phyloP scores from a whole-genome alignment of 2,113 vertebrate species.

The Lagopus muta region DNA sequence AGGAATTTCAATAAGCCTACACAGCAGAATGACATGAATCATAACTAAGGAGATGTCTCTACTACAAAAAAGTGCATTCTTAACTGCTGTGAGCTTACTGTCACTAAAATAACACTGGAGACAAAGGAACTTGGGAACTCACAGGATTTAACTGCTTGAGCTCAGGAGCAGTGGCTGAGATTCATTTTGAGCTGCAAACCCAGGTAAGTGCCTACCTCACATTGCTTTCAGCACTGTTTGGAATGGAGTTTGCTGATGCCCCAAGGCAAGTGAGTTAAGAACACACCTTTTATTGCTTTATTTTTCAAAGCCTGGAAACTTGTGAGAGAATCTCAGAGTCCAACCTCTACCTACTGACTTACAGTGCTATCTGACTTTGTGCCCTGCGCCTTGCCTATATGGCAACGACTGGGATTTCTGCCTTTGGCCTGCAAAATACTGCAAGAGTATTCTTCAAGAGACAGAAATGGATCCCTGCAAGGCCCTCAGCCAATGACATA shows the following conservation, averaged over 20 bases:
- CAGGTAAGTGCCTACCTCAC: neutral
- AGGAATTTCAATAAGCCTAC: slow-evolving; percentile 65
- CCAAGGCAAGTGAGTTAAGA: neutral
- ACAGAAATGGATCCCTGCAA: neutral
- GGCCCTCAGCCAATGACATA: slow-evolving; percentile 9
- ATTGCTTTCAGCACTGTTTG: neutral
- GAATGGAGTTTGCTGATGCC: neutral
- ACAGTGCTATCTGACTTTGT: neutral
- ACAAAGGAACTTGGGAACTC: slow-evolving; percentile 43
- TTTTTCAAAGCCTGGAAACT: slow-evolving; percentile 4
- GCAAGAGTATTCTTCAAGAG: neutral
- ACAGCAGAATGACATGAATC: slow-evolving; percentile 61
- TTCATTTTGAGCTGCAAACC: neutral
- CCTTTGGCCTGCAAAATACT: neutral
- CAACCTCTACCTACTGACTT: neutral
- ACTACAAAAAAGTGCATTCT: slow-evolving; percentile 7
- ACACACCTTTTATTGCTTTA: neutral
- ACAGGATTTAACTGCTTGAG: neutral
- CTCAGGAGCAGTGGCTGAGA: neutral
- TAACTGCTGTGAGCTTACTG: neutral
- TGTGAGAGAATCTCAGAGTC: neutral
- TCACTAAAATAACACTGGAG: slow-evolving; percentile 11
- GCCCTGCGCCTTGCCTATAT: neutral
- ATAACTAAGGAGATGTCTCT: slow-evolving; percentile 40
- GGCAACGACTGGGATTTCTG: neutral